phyloP scores from a whole-genome alignment of 2,888 invertebrate species.

The Frankliniella fusca region DNA sequence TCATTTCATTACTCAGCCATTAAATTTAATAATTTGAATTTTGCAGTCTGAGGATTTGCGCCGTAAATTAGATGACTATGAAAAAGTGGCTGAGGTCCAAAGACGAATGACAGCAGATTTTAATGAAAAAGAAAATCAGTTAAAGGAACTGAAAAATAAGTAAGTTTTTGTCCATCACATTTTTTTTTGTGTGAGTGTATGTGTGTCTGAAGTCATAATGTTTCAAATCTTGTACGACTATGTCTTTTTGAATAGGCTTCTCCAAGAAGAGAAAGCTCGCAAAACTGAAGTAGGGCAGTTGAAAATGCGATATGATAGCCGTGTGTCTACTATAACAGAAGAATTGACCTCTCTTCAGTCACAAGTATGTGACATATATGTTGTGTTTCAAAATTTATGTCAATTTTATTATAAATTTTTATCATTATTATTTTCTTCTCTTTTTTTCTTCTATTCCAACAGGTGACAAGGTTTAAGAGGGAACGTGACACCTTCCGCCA shows the following conservation, averaged over 20 bases:
- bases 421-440: not conserved
- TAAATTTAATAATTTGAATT: not conserved
- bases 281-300: conserved; percentile 67
- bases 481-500: conserved; percentile 87
- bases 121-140: conserved; percentile 68
- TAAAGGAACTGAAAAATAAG: conserved; percentile 63
- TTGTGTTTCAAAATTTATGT: not conserved
- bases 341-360: conserved; percentile 78
- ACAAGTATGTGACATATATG: conserved; percentile 47
- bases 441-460: conserved; percentile 39
- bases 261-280: conserved; percentile 42
- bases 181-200: conserved; percentile 27
- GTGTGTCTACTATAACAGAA: conserved; percentile 72
- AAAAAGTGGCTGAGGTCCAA: conserved; percentile 77
- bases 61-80: conserved; percentile 77
- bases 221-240: not conserved
- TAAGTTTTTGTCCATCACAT: conserved; percentile 41
- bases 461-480: conserved; percentile 67
- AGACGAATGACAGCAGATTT: conserved; percentile 72
- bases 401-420: not conserved
- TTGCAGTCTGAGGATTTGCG: conserved; percentile 68
- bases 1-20: not conserved
- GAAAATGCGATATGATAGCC: conserved; percentile 79
- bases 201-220: not conserved
- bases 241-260: conserved; percentile 37